Evolutionary conservation across 2,113 vertebrate species (phyloP), one percentile per base, ranked within the genome.

Genomic region (Vimba vimba): DNA sequence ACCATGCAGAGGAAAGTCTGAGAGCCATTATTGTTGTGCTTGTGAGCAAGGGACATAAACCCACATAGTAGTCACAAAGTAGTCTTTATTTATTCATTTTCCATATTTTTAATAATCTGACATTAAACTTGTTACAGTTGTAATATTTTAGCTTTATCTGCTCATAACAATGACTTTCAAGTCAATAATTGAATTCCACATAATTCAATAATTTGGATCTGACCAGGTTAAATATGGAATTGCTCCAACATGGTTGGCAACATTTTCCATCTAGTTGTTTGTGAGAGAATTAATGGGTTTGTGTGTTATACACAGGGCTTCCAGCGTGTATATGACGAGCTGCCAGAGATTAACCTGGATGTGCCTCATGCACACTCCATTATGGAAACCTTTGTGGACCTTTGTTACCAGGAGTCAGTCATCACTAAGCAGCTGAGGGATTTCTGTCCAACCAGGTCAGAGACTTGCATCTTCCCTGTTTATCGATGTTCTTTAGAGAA

Each of bases 371-470:
- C 96, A 1, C 95, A 96, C 82, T 90, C 92, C 0, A 94, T 96
- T 73, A 94, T 97, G 93, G 96, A 97, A 92, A 91, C 88, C 13
- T 95, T 97, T 87, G 94, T 97, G 90, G 96, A 97, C 66, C 94
- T 95, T 0, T 97, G 96, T 91, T 95, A 92, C 77, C 91, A 96
- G 88, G 94, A 96, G 55, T 91, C 94, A 0, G 91, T 97, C 79
- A 96, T 97, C 90, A 96, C 96, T 88, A 95, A 94, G 88, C 96
- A 96, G 84, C 94, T 97, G 84, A 92, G 95, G 21, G 96, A 97
- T 9, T 86, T 94, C 66, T 97, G 95, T 88, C 96, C 96, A 1
- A 92, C 93, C 77, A 95, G 96, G 96, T 97, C 39, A 85, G 90
- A 64, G 4, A 13, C 2, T 21, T 55, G 47, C 1, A 2, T 52